These are phyloP conservation scores for Lepisosteus oculatus DNA, from an alignment of 2,113 vertebrate species.

Conservation along the genomic window DNA sequence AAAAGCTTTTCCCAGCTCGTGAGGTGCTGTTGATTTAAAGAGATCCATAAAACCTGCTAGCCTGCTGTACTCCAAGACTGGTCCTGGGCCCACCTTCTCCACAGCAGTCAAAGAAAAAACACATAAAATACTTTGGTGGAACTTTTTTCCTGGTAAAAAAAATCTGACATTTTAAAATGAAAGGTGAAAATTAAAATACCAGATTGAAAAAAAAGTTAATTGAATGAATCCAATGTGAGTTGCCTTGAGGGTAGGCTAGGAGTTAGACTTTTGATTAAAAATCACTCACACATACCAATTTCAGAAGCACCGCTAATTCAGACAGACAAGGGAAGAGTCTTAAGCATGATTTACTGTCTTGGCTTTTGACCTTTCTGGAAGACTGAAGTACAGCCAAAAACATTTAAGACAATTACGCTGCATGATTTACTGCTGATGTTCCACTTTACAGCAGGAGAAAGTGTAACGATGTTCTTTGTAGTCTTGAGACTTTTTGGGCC, in stretches of 20 bases:
- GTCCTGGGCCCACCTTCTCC: too few relatives aligned
- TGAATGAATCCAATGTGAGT: conserved; percentile 60
- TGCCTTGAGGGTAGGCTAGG: conserved; percentile 63
- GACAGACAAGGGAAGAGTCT: conserved; percentile 49
- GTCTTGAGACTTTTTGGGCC: too few relatives aligned
- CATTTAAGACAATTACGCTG: conserved; percentile 22
- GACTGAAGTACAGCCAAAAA: conserved; percentile 24
- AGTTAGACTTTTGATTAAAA: conserved; percentile 69
- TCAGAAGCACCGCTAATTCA: conserved; percentile 40
- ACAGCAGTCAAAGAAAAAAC: too few relatives aligned
- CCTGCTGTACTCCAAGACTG: too few relatives aligned
- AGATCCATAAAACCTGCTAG: too few relatives aligned
- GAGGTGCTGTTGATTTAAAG: too few relatives aligned
- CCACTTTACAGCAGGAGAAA: not conserved
- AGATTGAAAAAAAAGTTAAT: conserved; percentile 50
- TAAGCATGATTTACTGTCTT: conserved; percentile 36
- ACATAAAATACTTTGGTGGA: too few relatives aligned
- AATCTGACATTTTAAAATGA: conserved; percentile 55
- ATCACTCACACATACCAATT: conserved; percentile 51
- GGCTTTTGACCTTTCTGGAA: conserved; percentile 21
- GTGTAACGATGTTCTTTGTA: too few relatives aligned
- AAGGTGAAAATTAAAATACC: conserved; percentile 20
- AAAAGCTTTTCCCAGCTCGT: too few relatives aligned
- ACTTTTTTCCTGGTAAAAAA: conserved; percentile 32
- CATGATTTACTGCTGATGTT: conserved; percentile 26